Evolutionary conservation across 1,140 invertebrate genomes (phyloP), one percentile per base, ranked within the genome.

Genomic region (Brachionus paranguensis): DNA sequence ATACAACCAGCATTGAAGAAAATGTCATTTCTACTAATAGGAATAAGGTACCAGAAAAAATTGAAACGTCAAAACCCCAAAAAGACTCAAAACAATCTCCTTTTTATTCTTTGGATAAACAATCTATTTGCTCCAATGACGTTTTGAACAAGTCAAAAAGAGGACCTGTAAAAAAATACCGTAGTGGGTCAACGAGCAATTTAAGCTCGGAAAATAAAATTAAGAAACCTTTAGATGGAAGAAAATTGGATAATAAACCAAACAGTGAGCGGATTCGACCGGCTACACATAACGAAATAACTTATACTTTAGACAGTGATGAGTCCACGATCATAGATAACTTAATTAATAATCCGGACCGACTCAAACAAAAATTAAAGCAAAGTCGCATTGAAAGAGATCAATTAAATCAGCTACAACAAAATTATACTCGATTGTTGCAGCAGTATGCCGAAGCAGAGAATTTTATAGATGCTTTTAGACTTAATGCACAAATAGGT

Each of bases 391-490:
- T 64, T 41, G 78, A 81, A 5, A 43, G 81, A 47, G 81, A 83
- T 20, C 27, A 68, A 53, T 33, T 83, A 20, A 83, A 70, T 70
- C 60, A 83, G 27, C 33, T 83, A 1, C 81, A 83, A 20, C 29
- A 70, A 50, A 83, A 83, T 72, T 83, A 83, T 43, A 29, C 24
- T 14, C 14, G 37, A n/a, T 72, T 83, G 53, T 72, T 83, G 53
- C 50, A 83, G 37, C 60, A 83, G 33, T 83, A 83, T 53, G 81
- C 81, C 45, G 60, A 83, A 55, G 81, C 81, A 12, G 81, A 83
- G 41, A 83, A 83, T 70, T 68, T 68, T 20, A 83, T 83, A 29
- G 81, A 83, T 83, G 45, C 60, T n/a, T 83, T 83, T 68, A 47
- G 81, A 33, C 20, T 83, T 1, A 47, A 79, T 60, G 50, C 50